Conservation (phyloP, 1,140 invertebrate genomes). For the Bombus fervidus region DNA sequence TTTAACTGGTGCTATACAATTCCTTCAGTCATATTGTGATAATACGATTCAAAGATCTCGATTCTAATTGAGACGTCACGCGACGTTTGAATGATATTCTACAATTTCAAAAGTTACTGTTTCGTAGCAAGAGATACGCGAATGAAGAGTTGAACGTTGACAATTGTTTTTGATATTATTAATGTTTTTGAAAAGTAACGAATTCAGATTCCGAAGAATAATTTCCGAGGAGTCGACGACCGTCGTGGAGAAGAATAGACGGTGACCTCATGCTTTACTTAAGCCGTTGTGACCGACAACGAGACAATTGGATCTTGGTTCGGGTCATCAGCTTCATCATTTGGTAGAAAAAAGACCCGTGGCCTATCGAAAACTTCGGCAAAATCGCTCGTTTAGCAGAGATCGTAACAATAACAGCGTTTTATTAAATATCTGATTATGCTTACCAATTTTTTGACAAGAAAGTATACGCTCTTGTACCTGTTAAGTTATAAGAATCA, state of each 20-base stretch:
- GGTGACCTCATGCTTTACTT: conserved; percentile 76
- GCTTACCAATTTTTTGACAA: background rate
- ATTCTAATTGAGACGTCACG: background rate
- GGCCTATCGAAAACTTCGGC: conserved; percentile 13
- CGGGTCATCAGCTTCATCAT: conserved; percentile 59
- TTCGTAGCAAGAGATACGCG: background rate
- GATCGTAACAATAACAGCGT: background rate
- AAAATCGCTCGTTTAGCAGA: background rate
- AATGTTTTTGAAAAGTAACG: background rate
- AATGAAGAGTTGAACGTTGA: background rate
- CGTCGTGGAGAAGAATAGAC: conserved; percentile 70
- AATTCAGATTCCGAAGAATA: conserved; percentile 40
- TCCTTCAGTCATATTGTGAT: conserved; percentile 24
- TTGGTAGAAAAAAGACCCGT: conserved; percentile 49
- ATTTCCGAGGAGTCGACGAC: conserved; percentile 72
- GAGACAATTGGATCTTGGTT: conserved; percentile 72
- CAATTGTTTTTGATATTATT: background rate
- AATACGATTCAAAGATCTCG: conserved; percentile 29
- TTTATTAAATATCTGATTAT: background rate
- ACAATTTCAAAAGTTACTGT: background rate
- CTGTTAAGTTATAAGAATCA: background rate
- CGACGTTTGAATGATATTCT: background rate
- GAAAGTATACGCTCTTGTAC: background rate
- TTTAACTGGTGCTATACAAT: conserved; percentile 29
- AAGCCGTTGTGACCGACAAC: conserved; percentile 63